Conservation (phyloP, 1,140 invertebrate genomes). For the Pararge aegeria region DNA sequence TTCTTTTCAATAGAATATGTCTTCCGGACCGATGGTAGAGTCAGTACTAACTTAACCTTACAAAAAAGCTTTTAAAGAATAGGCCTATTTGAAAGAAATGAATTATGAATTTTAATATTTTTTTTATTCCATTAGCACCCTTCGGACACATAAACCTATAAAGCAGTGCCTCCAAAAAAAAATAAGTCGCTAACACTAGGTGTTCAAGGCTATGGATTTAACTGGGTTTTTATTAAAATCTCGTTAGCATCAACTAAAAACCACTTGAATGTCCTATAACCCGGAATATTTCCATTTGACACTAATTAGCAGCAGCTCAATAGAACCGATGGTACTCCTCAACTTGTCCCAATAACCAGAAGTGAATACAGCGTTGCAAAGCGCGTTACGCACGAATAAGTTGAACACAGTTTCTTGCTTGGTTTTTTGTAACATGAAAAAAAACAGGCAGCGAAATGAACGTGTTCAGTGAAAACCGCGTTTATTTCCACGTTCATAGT, state of each 20-base stretch:
- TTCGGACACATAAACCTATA: no score
- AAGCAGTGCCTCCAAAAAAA: no score
- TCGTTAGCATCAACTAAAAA: neutral
- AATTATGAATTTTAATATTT: no score
- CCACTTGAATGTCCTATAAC: neutral
- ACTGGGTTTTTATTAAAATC: neutral
- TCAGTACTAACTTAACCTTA: no score
- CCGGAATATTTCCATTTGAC: neutral
- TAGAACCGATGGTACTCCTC: neutral
- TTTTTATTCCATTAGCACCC: no score
- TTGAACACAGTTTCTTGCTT: constrained; percentile 7
- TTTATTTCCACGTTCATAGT: neutral
- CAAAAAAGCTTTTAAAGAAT: no score
- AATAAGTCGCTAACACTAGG: neutral
- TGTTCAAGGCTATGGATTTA: neutral
- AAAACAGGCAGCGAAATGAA: neutral
- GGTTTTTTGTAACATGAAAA: constrained; percentile 5
- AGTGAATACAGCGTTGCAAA: constrained; percentile 1
- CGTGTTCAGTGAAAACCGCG: neutral
- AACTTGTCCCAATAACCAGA: neutral
- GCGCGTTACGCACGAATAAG: constrained; percentile 18
- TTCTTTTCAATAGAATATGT: no score
- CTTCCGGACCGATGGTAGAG: no score
- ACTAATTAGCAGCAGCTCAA: neutral
- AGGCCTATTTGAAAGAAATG: no score